A percentile compares a stretch with the other conserved stretches of the same genome.
Conservation (phyloP, 2,113 vertebrate genomes). For the Pseudorasbora parva region DNA sequence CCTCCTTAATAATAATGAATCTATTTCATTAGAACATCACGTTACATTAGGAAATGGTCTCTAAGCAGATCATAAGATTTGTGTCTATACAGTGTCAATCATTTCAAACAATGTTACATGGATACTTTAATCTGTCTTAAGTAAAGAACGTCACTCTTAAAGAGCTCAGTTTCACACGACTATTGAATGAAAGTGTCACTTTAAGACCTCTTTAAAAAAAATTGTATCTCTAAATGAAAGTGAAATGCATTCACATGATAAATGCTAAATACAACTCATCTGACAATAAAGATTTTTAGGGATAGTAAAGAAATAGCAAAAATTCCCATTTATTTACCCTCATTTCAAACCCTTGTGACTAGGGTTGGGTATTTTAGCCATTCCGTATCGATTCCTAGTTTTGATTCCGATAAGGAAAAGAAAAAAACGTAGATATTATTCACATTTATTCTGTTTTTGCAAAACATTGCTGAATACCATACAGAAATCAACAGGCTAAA, state of each 20-base stretch:
- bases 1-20: neutral
- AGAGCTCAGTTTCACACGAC: neutral
- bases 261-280: neutral
- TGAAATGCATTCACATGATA: no score
- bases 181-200: neutral
- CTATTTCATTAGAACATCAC: neutral
- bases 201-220: neutral
- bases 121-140: neutral
- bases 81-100: neutral
- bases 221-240: neutral
- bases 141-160: neutral
- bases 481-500: no score
- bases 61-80: neutral
- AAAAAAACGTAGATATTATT: no score
- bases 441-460: no score
- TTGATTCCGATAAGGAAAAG: no score
- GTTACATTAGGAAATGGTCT: neutral
- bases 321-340: neutral
- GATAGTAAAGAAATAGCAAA: neutral
- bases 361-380: no score
- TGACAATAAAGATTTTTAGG: neutral
- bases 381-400: no score
- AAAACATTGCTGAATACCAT: no score
- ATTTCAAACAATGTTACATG: neutral
- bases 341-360: neutral